Evolutionary conservation across 2,113 vertebrate species (phyloP).

Genomic region (Sinocyclocheilus maitianheensis): DNA sequence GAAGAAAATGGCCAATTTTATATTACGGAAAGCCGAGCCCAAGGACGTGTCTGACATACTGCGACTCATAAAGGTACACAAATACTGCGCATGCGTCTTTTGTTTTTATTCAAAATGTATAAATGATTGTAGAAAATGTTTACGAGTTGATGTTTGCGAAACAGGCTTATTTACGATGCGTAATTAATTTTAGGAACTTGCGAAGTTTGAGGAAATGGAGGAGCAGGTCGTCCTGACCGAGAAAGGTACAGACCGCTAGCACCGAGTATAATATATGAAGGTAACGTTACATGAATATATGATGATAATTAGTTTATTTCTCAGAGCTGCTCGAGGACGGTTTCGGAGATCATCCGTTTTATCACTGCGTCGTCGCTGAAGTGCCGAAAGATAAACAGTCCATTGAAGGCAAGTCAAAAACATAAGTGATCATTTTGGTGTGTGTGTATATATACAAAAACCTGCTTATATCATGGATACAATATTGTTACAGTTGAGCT

Average conservation of each 20-base stretch:
- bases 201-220: conserved; percentile 96
- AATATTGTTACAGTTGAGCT: neutral
- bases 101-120: too few species aligned
- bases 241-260: conserved; percentile 64
- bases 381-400: conserved; percentile 81
- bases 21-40: conserved; percentile 85
- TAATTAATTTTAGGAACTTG: conserved; percentile 81
- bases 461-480: neutral
- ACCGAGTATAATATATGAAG: neutral
- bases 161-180: too few species aligned
- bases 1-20: conserved; percentile 92
- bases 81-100: neutral
- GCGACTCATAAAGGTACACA: conserved; percentile 90
- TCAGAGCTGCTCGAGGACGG: conserved; percentile 94
- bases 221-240: conserved; percentile 92
- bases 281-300: neutral
- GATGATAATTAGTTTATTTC: neutral
- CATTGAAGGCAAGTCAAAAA: conserved; percentile 74
- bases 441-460: too few species aligned
- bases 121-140: too few species aligned
- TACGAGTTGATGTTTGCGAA: too few species aligned
- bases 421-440: neutral
- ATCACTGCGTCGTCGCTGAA: conserved; percentile 93
- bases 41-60: conserved; percentile 87
- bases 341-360: conserved; percentile 96